Base-by-base conservation (phyloP, 1,140 invertebrate species). In the Diachasmimorpha longicaudata region DNA sequence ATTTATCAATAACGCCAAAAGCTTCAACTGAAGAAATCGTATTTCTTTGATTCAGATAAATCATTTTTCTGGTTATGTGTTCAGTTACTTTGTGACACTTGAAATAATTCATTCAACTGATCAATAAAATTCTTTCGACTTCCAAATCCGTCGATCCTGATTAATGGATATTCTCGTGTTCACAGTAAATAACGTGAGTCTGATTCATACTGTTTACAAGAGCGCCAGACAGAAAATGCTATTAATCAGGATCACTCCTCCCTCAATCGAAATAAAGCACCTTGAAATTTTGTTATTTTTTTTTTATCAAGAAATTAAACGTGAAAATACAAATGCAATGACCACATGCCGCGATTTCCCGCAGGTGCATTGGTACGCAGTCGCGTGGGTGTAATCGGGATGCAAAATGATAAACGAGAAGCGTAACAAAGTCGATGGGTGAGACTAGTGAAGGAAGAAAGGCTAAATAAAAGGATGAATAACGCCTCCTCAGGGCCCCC, bases 171-270 rank as follows among this genome's bases (percentile, higher is more conserved):
- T 75, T 77, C 72, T 77, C 72, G 80, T 52, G 79, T 75, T 76
- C 75, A n/a, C n/a, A 74, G 77, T 77, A 81, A 83, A 84, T 79
- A 83, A 52, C 6, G 14, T 80, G 79, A 82, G 81, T 81, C 82
- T 84, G 83, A 84, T 84, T 82, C 83, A 84, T 84, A 82, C 82
- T 84, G 82, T 83, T 83, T 84, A 84, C 80, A 83, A 78, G 75
- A 70, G 46, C 67, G 80, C 77, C 72, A 76, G 81, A 80, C 79
- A 75, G 75, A 74, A 42, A 72, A 72, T 14, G 78, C 79, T 81
- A 84, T 84, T 84, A 83, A 84, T 84, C 83, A 84, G 83, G 83
- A 84, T 84, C 81, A 80, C 36, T 21, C 23, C 19, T 11, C 4
- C 58, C 58, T 25, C 58, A 14, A 55, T 21, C n/a, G n/a, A 19